Evolutionary conservation across 2,888 invertebrate genomes (phyloP).

Genomic region (Iphiclides podalirius): DNA sequence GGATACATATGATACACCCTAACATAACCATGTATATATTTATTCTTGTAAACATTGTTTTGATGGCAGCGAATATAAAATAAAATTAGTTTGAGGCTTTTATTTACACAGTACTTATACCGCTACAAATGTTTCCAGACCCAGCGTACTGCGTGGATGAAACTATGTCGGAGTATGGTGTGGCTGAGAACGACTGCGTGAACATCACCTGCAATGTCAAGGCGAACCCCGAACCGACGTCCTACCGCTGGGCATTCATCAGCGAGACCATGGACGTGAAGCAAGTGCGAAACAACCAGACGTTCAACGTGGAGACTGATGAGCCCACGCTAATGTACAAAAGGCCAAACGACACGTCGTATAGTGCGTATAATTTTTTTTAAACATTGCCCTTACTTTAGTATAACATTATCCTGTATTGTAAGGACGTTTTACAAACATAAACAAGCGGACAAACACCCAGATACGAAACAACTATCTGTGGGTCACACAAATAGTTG

Average conservation of each 20-base stretch:
- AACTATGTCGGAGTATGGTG: constrained; percentile 51
- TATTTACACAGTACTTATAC: too few relatives aligned
- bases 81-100: too few relatives aligned
- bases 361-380: constrained; percentile 53
- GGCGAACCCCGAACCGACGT: constrained; percentile 50
- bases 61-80: too few relatives aligned
- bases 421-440: too few relatives aligned
- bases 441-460: too few relatives aligned
- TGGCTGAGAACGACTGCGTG: constrained; percentile 55
- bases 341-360: constrained; percentile 53
- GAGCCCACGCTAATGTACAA: constrained; percentile 47
- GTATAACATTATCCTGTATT: too few relatives aligned
- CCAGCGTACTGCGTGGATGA: constrained; percentile 60
- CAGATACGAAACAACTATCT: too few relatives aligned
- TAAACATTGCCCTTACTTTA: too few relatives aligned
- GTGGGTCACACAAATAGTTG: too few relatives aligned
- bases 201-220: constrained; percentile 62
- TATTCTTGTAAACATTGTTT: too few relatives aligned
- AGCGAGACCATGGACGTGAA: constrained; percentile 46
- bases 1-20: too few relatives aligned
- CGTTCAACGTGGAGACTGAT: constrained; percentile 46
- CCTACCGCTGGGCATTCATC: constrained; percentile 60
- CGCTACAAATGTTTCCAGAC: constrained; percentile 49
- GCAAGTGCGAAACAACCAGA: constrained; percentile 38
- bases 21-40: too few relatives aligned